Evolutionary conservation across 2,888 invertebrate genomes (phyloP).

Genomic region (Phengaris alcon): DNA sequence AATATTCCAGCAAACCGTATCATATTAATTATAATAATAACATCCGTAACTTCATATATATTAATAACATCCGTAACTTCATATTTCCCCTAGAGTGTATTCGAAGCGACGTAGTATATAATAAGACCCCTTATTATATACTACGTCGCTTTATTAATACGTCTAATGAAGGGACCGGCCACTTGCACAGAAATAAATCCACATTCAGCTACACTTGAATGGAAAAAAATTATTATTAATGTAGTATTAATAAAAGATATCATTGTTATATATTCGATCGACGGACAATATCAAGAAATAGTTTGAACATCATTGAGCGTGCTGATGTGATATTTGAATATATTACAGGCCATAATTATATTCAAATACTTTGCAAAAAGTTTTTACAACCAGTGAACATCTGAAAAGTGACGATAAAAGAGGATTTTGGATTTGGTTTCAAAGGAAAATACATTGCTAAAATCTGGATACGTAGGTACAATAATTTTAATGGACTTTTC

Average conservation of each 20-base stretch:
- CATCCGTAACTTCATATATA: neutral
- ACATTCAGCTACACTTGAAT: slow-evolving; percentile 4
- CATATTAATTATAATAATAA: neutral
- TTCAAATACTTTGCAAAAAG: neutral
- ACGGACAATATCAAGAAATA: neutral
- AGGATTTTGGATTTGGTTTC: neutral
- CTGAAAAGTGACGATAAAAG: neutral
- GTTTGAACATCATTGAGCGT: neutral
- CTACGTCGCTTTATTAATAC: no score
- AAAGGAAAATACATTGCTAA: neutral
- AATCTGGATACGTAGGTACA: neutral
- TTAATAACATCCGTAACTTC: neutral
- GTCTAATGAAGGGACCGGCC: slow-evolving; percentile 7
- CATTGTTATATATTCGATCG: neutral
- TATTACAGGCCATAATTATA: neutral
- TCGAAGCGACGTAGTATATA: slow-evolving; percentile 12
- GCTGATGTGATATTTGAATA: no score
- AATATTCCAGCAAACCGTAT: neutral
- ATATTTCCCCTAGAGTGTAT: neutral
- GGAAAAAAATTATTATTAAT: slow-evolving; percentile 14
- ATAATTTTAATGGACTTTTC: no score
- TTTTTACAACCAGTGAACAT: neutral
- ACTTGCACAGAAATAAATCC: slow-evolving; percentile 12
- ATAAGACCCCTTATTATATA: no score
- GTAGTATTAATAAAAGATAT: neutral